A percentile compares a stretch with the other conserved stretches of the same genome.
Conservation (phyloP, 2,113 vertebrate species). For the Malurus elegans region DNA sequence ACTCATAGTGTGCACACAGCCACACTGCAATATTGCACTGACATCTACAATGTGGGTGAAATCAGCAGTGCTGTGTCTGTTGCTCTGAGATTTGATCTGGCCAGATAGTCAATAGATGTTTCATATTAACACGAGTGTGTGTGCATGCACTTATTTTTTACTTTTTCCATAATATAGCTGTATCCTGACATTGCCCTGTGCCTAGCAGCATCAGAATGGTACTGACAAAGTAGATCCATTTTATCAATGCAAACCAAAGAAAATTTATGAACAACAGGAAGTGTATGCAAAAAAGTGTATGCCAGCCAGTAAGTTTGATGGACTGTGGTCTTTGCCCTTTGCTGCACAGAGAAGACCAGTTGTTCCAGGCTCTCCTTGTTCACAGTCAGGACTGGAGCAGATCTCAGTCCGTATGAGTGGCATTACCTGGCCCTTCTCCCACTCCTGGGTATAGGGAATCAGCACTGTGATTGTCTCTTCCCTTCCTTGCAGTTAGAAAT, state of each 20-base stretch:
- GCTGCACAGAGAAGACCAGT: background rate
- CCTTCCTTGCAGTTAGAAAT: background rate
- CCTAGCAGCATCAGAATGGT: background rate
- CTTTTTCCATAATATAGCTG: background rate
- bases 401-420: background rate
- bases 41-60: background rate
- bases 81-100: background rate
- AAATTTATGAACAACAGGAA: background rate
- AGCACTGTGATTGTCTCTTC: background rate
- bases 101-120: background rate
- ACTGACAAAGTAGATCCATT: background rate
- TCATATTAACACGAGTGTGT: background rate
- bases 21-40: background rate
- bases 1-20: background rate
- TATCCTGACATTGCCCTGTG: background rate
- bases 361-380: background rate
- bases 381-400: background rate
- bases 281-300: background rate
- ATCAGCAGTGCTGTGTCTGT: background rate
- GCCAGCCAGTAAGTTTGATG: background rate
- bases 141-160: background rate
- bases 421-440: background rate
- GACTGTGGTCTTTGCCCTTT: background rate
- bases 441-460: background rate
- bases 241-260: background rate